phyloP scores from a whole-genome alignment of 2,797 vertebrate genomes.

The Esox lucius region DNA sequence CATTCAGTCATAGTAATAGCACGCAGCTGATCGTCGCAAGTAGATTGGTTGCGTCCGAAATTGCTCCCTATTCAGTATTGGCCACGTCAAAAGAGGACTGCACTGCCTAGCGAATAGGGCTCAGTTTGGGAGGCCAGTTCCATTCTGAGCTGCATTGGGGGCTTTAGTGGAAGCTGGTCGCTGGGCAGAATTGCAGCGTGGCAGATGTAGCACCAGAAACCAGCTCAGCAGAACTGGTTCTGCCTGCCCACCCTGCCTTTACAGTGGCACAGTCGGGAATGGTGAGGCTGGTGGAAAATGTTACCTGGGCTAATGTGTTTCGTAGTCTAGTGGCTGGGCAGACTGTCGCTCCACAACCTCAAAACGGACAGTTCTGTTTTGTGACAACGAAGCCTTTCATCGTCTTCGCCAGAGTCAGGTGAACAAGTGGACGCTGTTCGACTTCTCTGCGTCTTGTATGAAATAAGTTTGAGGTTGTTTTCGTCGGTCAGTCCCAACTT shows the following conservation, averaged over 20 bases:
- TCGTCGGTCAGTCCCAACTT: too few species aligned
- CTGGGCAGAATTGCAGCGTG: not conserved
- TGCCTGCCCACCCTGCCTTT: not conserved
- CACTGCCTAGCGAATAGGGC: not conserved
- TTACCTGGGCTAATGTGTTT: too few species aligned
- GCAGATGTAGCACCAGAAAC: conserved; percentile 2
- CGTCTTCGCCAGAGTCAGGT: too few species aligned
- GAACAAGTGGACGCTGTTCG: too few species aligned
- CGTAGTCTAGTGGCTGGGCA: too few species aligned
- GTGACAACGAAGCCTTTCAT: too few species aligned
- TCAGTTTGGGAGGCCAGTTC: not conserved
- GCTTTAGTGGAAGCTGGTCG: not conserved
- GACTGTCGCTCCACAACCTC: too few species aligned
- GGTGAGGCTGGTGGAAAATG: too few species aligned
- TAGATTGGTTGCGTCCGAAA: not conserved
- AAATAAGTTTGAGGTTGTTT: too few species aligned
- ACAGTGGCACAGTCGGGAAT: not conserved
- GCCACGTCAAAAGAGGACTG: not conserved
- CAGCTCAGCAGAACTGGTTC: conserved; percentile 2
- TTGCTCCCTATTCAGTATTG: not conserved
- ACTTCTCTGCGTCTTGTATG: too few species aligned
- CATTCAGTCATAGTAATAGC: not conserved
- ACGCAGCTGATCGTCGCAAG: not conserved
- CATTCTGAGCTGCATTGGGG: not conserved
- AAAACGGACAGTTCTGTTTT: too few species aligned